Conservation (phyloP, 2,797 vertebrate genomes). For the Limnodromus scolopaceus region DNA sequence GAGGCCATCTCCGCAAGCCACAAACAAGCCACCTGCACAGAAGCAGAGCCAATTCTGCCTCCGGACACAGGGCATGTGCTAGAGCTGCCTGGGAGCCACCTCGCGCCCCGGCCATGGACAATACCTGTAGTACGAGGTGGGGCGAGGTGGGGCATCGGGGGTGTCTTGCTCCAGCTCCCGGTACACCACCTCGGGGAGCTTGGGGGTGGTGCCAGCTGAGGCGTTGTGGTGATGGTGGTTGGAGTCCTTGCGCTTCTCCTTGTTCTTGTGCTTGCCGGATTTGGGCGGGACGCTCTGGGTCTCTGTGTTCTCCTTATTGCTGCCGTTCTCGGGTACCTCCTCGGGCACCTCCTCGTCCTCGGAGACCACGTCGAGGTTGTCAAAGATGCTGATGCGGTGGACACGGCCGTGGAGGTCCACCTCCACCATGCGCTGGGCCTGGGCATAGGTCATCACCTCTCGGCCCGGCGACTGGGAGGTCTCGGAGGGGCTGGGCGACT, state of each 20-base stretch:
- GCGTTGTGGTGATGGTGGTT: conserved; percentile 87
- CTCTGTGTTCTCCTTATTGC: conserved; percentile 91
- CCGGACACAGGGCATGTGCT: neutral
- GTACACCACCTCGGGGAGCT: conserved; percentile 96
- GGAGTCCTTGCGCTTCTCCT: conserved; percentile 89
- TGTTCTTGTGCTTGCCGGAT: conserved; percentile 96
- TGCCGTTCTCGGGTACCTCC: conserved; percentile 80
- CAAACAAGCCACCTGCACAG: rapidly evolving
- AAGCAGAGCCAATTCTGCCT: neutral
- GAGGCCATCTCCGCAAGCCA: neutral
- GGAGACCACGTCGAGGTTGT: conserved; percentile 96
- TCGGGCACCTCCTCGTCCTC: conserved; percentile 89
- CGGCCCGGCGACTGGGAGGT: conserved; percentile 92
- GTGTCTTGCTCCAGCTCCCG: conserved; percentile 95
- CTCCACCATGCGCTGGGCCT: conserved; percentile 98
- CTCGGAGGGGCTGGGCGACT: conserved; percentile 91
- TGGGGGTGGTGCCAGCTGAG: conserved; percentile 89
- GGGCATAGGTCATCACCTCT: conserved; percentile 98
- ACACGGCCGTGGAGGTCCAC: conserved; percentile 95
- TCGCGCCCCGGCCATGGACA: rapidly evolving
- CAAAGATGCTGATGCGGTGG: conserved; percentile 97
- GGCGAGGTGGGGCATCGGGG: conserved; percentile 90
- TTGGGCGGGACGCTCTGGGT: conserved; percentile 88
- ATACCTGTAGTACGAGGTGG: conserved; percentile 96
- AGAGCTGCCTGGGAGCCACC: neutral